Evolutionary conservation across 37 sponge, comb jelly and placozoan genomes (phyloP).

Genomic region (Spongia lamella): DNA sequence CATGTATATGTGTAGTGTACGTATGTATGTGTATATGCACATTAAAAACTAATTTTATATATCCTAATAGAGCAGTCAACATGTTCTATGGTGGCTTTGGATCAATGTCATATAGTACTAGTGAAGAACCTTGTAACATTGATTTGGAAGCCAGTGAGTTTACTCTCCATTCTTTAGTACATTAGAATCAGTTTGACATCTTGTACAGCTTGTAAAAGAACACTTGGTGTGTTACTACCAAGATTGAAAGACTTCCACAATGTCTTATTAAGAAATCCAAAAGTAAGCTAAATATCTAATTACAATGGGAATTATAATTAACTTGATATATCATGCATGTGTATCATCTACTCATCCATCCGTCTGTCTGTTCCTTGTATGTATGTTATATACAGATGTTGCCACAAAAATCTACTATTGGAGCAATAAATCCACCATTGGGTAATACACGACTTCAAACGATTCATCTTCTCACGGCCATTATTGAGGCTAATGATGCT

Average conservation of each 20-base stretch:
- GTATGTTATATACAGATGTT: too few relatives aligned
- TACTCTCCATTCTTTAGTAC: not conserved
- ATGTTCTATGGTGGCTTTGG: too few relatives aligned
- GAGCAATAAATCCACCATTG: conserved; percentile 68
- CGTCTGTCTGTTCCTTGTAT: too few relatives aligned
- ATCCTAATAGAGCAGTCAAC: too few relatives aligned
- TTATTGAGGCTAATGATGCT: conserved; percentile 25
- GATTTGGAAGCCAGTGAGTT: not conserved
- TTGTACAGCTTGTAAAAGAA: not conserved
- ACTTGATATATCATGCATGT: too few relatives aligned
- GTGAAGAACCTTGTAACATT: not conserved
- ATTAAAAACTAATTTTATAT: not conserved
- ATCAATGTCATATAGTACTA: not conserved
- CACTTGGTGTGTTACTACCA: conserved; percentile 18
- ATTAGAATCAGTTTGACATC: too few relatives aligned
- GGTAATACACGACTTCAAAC: conserved; percentile 83
- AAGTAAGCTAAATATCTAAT: conserved; percentile 5
- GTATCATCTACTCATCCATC: too few relatives aligned
- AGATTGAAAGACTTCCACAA: conserved; percentile 40
- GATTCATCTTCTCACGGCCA: conserved; percentile 59
- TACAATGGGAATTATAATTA: too few relatives aligned
- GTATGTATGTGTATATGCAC: not conserved
- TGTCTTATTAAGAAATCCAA: conserved; percentile 27
- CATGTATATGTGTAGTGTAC: not conserved
- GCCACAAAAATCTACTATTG: conserved; percentile 47